Percentiles rank a stretch among this genome's conserved stretches.
Conservation (phyloP, 2,797 vertebrate species). For the Lithobates sylvaticus region DNA sequence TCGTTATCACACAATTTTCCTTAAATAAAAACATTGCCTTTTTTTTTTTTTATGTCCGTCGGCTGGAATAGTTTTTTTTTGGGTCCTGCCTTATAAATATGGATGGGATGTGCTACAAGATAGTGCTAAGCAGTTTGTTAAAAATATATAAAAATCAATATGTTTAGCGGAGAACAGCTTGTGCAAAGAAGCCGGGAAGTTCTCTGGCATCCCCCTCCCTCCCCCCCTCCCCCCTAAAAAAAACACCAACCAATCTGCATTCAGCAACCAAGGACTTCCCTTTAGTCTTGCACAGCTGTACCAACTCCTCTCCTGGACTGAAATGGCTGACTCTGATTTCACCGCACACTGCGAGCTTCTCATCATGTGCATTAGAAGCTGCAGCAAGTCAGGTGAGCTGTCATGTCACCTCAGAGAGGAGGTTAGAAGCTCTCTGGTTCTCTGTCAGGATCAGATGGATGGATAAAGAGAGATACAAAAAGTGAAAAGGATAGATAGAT, state of each 20-base stretch:
- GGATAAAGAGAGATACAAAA: too few relatives aligned
- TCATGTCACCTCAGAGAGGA: too few relatives aligned
- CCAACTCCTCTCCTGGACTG: too few relatives aligned
- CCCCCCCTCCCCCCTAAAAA: background rate
- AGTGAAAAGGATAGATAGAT: too few relatives aligned
- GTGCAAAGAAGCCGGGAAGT: constrained; percentile 41
- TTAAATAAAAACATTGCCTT: constrained; percentile 57
- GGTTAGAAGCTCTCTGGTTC: too few relatives aligned
- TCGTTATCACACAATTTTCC: constrained; percentile 50
- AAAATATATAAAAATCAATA: constrained; percentile 64
- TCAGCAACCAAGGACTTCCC: background rate
- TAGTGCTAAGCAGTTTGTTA: constrained; percentile 61
- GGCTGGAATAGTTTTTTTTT: constrained; percentile 48
- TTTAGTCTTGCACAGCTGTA: too few relatives aligned
- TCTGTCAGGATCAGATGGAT: too few relatives aligned
- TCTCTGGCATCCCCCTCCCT: background rate
- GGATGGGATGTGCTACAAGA: constrained; percentile 59
- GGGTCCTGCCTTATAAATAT: constrained; percentile 56
- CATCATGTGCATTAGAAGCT: too few relatives aligned
- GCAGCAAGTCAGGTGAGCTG: too few relatives aligned
- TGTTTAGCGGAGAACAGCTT: constrained; percentile 54
- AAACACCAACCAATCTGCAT: constrained; percentile 35
- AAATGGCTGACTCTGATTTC: too few relatives aligned
- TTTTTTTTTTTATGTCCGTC: constrained; percentile 12
- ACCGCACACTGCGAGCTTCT: too few relatives aligned